Conservation (phyloP, 2,888 invertebrate genomes). For the Cephus rjabovi region DNA sequence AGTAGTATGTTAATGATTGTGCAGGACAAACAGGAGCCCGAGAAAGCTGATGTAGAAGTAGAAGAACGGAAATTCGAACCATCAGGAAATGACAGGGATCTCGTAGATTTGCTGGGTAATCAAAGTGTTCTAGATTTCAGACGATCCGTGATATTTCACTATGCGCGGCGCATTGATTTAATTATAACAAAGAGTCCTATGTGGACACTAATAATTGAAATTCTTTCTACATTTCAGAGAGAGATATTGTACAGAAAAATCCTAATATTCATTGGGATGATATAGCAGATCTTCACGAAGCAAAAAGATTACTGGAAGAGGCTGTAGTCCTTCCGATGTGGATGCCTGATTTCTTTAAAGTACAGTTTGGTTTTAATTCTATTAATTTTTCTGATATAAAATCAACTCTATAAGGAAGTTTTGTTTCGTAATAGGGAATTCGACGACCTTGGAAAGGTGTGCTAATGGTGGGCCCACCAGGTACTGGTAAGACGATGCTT, state of each 20-base stretch:
- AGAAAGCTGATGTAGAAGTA: slow-evolving; percentile 74
- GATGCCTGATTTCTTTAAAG: slow-evolving; percentile 99
- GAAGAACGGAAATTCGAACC: slow-evolving; percentile 90
- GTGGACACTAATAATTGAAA: neutral
- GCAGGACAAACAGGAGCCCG: slow-evolving; percentile 74
- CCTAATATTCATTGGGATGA: slow-evolving; percentile 97
- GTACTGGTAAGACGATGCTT: slow-evolving; percentile 95
- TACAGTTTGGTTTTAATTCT: slow-evolving; percentile 53
- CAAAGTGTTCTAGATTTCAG: slow-evolving; percentile 94
- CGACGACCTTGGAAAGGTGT: slow-evolving; percentile 97
- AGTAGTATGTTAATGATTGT: slow-evolving; percentile 18
- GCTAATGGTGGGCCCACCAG: slow-evolving; percentile 93
- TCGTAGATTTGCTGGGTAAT: slow-evolving; percentile 89
- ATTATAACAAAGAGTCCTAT: neutral
- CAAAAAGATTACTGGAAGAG: slow-evolving; percentile 92
- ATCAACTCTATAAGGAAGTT: neutral
- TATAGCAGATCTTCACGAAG: slow-evolving; percentile 90
- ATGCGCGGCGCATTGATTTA: neutral
- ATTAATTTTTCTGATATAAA: neutral
- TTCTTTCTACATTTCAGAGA: slow-evolving; percentile 69
- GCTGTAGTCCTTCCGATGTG: slow-evolving; percentile 97
- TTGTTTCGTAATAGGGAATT: slow-evolving; percentile 75
- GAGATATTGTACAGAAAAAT: slow-evolving; percentile 97
- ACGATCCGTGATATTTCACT: slow-evolving; percentile 88
- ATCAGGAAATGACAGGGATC: slow-evolving; percentile 85